Evolutionary conservation across 2,888 invertebrate genomes (phyloP), one percentile per base, ranked within the genome.

Genomic region (Isoperla grammatica): DNA sequence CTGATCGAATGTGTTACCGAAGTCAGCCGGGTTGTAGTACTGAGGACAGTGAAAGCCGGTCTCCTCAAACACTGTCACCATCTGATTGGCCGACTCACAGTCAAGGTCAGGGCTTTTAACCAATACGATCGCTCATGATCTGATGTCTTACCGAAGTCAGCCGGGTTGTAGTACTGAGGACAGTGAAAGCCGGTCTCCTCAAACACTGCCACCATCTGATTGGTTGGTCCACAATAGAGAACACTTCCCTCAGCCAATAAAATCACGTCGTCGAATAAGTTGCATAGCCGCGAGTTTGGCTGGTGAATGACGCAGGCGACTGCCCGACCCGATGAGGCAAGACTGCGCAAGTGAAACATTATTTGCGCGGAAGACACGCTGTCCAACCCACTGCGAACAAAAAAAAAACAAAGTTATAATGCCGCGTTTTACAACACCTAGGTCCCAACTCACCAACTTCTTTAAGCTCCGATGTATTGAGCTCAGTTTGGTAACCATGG

Each of bases 261-360:
- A 73, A 93, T 95, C 4, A 96, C 78, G 67, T 89, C 83, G 72
- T 95, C 94, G 68, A 96, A 94, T 83, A 91, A 92, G 75, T 95
- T 93, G 71, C 96, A 94, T 50, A 95, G 79, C 65, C 93, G 79
- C 0, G 95, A 95, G 64, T 92, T 93, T 0, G 96, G 95, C 73
- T 95, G 95, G 73, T 96, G 95, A 64, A 96, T 93, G 17, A 95
- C 95, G 65, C 95, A 95, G 53, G 95, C 82, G 4, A 96, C 82
- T 0, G 95, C 95, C 50, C 95, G 81, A 1, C 92, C 94, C 65
- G 90, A 92, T 2, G 71, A 66, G 0, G 95, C 93, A 56, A 95
- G 76, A 62, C 83, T 82, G 73, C 88, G 90, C 61, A 95, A 77
- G 29, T 95, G 75, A 0, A 84, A 78, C 55, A 95, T 84, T 65